Evolutionary conservation across 2,888 invertebrate species (phyloP), one percentile per base, ranked within the genome.

Genomic region (Drosophila percnosoma): DNA sequence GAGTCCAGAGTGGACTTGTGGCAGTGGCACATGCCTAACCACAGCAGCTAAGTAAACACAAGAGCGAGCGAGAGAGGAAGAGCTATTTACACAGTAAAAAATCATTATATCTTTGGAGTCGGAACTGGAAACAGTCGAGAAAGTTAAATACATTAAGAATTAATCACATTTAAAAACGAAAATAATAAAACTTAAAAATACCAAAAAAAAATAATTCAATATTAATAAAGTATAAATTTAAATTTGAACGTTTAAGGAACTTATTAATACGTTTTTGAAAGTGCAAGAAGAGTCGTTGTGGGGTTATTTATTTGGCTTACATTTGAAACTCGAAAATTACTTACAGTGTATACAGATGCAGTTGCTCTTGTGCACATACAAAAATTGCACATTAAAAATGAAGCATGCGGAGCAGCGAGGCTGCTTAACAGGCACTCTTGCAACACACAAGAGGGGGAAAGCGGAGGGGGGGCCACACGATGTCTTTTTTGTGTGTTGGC

Each of bases 1-100:
- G 29, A 51, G 49, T 40, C 31, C 52, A 62, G 48, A 64, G 58
- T 58, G 60, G 73, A 73, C 73, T 70, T 68, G 64, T 57, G 81
- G 73, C 80, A 78, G 80, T 83, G 87, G 90, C 89, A 87, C 86
- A 89, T 87, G 90, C 87, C 87, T 78, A 82, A 86, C 82, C 88
- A 77, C 69, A 74, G 74, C 73, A 77, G 72, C 80, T 88, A 83
- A 80, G 90, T 78, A 88, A 90, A 87, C 75, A 88, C 72, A 82
- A 54, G 51, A 69, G 29, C 64, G 21, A 54, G 31, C 62, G 42
- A 57, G 29, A 42, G 10, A 57, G 54, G 13, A 5, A 38, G 5
- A 42, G n/a, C 15, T 6, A 21, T 13, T 8, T 42, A 24, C 57
- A 57, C 42, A 31, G 21, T 0, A 4, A 38, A 31, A n/a, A 38